These are phyloP conservation scores for Acanthurus tractus DNA, from an alignment of 2,797 vertebrate genomes.

Conservation along the genomic window DNA sequence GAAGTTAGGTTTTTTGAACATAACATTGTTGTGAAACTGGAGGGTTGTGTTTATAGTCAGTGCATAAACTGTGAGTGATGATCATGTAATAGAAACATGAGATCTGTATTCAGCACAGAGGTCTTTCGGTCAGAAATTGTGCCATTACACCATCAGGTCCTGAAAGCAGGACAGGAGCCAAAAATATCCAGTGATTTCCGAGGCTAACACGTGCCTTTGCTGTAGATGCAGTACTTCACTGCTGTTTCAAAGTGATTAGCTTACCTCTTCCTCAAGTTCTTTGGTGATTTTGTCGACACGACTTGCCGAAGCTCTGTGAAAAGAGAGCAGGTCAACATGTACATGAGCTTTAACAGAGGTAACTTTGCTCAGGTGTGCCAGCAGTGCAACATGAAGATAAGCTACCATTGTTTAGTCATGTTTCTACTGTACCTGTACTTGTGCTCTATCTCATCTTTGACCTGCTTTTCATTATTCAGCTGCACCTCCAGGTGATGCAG, in stretches of 20 bases:
- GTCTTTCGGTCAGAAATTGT: too few species aligned
- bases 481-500: constrained; percentile 91
- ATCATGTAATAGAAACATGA: too few species aligned
- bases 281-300: constrained; percentile 94
- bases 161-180: constrained; percentile 15
- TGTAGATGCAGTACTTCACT: background rate
- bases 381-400: background rate
- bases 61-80: too few species aligned
- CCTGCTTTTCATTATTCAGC: constrained; percentile 92
- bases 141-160: constrained; percentile 21
- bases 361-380: background rate
- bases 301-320: constrained; percentile 85
- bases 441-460: constrained; percentile 93
- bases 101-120: too few species aligned
- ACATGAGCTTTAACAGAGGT: background rate
- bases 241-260: background rate
- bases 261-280: constrained; percentile 97
- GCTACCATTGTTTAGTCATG: background rate
- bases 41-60: too few species aligned
- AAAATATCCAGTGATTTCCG: constrained; percentile 2
- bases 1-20: too few species aligned
- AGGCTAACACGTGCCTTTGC: too few species aligned
- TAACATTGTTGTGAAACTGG: too few species aligned
- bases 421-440: constrained; percentile 81
- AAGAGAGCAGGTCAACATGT: background rate